Base-by-base conservation (phyloP, 2,113 vertebrate species). In the Crotalus horridus region DNA sequence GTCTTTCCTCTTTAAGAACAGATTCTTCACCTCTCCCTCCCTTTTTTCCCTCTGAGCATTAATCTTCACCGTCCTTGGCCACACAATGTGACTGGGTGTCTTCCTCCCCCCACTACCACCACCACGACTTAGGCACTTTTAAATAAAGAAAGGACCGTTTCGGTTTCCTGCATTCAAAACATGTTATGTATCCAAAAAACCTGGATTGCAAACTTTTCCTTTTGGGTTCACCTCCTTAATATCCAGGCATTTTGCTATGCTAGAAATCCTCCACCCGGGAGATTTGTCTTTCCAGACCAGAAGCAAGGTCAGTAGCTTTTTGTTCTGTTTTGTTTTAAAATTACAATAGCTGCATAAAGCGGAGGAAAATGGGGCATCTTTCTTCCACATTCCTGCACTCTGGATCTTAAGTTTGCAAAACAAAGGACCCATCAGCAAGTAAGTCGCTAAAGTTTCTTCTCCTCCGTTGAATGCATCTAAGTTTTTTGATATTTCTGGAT, bases 251-350 rank as follows among this genome's bases (percentile, higher is more conserved):
- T 96, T 54, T 96, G 98, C 97, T 96, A 96, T 93, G 97, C 95
- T 96, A 96, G 96, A 90, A 95, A 94, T 94, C 91, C 96, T 53
- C 96, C 90, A 94, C 93, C 97, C n/a, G 96, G 96, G 96, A 95
- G 95, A 89, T 93, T 97, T 91, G 94, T 96, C 94, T 98, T 98
- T 96, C 97, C 97, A 93, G 98, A 98, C 97, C 93, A 94, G 94
- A 97, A 97, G 93, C 98, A 98, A 99, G 99, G 99, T 99, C 96
- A 97, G 99, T 98, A 96, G 53, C 87, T 94, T 94, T 94, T 92
- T 81, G 74, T n/a, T 91, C 92, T 55, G 51, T 90, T 39, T 95
- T 91, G 93, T 29, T 39, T 94, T 94, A 87, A 94, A 91, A 58
- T 51, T 8, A 87, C 64, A 1, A 21, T 81, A 21, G 8, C 43